Percentiles rank a stretch among this genome's conserved stretches.
Evolutionary conservation across 2,888 invertebrate species (phyloP).

Genomic region (Polylopha cassiicola): DNA sequence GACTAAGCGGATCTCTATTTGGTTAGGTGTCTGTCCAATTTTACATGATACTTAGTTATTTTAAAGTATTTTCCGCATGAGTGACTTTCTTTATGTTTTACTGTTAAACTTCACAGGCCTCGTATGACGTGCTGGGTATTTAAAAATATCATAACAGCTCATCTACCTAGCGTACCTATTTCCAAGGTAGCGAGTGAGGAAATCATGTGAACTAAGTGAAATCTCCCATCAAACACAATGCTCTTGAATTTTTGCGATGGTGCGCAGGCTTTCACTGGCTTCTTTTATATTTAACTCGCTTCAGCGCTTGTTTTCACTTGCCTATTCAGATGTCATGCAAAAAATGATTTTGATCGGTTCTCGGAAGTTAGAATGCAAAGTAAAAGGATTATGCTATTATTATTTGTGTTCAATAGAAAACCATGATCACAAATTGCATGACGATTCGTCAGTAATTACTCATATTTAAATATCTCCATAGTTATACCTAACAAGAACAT

Average conservation of each 20-base stretch:
- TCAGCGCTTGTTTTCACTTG: slow-evolving; percentile 33
- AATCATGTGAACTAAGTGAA: slow-evolving; percentile 69
- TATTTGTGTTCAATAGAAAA: too few species aligned
- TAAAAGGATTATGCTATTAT: neutral
- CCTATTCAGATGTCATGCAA: slow-evolving; percentile 37
- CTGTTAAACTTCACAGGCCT: too few species aligned
- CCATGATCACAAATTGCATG: too few species aligned
- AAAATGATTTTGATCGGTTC: slow-evolving; percentile 28
- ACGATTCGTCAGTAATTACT: too few species aligned
- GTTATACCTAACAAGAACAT: too few species aligned
- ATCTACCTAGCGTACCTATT: slow-evolving; percentile 25
- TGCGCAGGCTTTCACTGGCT: slow-evolving; percentile 53
- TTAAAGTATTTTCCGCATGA: too few species aligned
- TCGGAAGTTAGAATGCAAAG: slow-evolving; percentile 6
- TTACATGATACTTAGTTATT: too few species aligned
- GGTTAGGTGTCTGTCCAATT: too few species aligned
- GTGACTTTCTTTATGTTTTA: too few species aligned
- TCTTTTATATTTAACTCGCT: slow-evolving; percentile 33
- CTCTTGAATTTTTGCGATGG: slow-evolving; percentile 55
- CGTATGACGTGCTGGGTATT: too few species aligned
- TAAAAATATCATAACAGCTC: slow-evolving; percentile 16
- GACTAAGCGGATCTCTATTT: too few species aligned
- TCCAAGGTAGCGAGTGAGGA: slow-evolving; percentile 39
- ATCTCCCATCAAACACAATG: slow-evolving; percentile 65
- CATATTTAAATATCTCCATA: too few species aligned